Base-by-base conservation (phyloP, 2,797 vertebrate species). In the Crenichthys baileyi region DNA sequence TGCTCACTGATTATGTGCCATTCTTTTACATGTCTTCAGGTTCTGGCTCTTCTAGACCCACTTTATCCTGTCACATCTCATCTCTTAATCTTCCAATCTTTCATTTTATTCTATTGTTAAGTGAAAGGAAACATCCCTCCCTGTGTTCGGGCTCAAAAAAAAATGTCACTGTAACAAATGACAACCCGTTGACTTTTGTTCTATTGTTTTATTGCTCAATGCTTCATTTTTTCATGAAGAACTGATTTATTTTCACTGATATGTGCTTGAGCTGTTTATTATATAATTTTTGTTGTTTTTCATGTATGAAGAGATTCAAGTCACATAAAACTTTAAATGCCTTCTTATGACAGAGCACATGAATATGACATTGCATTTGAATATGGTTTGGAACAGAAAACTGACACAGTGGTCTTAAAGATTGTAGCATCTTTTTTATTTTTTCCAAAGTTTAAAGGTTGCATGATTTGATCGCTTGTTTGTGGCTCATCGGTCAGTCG, bases 1-100 rank as follows among this genome's bases (percentile, higher is more conserved):
- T 87, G 76, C 90, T 94, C 86, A 84, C 85, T 93, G 92, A 95
- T 89, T 70, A 95, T 90, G 94, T 94, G 91, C 92, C 93, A 94
- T 95, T 89, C 81, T 89, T 80, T 89, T 77, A 88, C 76, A 76
- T 87, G 82, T 87, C 85, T 90, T 79, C 79, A 85, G 81, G 86
- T 91, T 88, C 84, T 83, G 76, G 73, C 86, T 91, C 81, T 90
- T 83, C 82, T 80, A 82, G 75, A 83, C 81, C 81, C 85, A 81
- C 86, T 75, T 71, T 63, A 77, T 75, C 77, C 75, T 72, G 58
- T 86, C 73, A 31, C 81, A 22, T 83, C 72, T 76, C 83, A 78
- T 84, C 72, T 89, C 84, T 89, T 81, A 86, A 86, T 83, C 82
- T 68, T 82, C 78, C 85, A 76, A 79, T 48, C 53, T 83, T 75